Base-by-base conservation (phyloP, 1,140 invertebrate genomes). In the Octopus sinensis region DNA sequence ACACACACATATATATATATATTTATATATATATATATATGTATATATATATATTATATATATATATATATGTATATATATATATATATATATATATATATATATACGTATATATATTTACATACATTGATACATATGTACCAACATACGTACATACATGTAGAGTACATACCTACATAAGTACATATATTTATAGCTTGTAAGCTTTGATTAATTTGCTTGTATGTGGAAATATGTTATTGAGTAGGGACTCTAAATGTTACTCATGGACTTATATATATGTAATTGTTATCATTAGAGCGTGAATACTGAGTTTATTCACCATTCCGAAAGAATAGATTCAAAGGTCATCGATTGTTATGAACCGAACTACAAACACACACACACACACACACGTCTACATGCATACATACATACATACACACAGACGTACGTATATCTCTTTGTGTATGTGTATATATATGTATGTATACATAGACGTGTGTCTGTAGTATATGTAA, bases 351-450 rank as follows among this genome's bases (percentile, higher is more conserved):
- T 9, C 17, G 17, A 62, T 62, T 1, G 3, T 62, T 17, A 62
- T 62, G 56, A 9, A 17, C 71, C 6, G 13, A 23, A 52, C n/a
- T 53, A 53, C 71, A 76, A 52, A 75, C 71, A 81, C 52, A 43
- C 51, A 81, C 73, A 51, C 71, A 81, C 52, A 53, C 80, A 81
- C 73, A 53, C 80, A 81, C 79, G 43, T 4, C 12, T 5, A 53
- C 9, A 53, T 53, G 43, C 9, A 43, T 51, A 79, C 10, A 9
- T 62, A 1, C 9, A 1, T 12, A 12, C 56, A 17, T 12, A 62
- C 17, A 62, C 3, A 12, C 17, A 1, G 0, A 62, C 9, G 17
- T 62, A 17, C 1, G 17, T 17, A 9, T 62, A 12, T 62, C 56
- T 62, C 1, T 17, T 1, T 12, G 9, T 17, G 4, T 12, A 1